Evolutionary conservation across 2,113 vertebrate genomes (phyloP).

Genomic region (Dipodomys ordii): DNA sequence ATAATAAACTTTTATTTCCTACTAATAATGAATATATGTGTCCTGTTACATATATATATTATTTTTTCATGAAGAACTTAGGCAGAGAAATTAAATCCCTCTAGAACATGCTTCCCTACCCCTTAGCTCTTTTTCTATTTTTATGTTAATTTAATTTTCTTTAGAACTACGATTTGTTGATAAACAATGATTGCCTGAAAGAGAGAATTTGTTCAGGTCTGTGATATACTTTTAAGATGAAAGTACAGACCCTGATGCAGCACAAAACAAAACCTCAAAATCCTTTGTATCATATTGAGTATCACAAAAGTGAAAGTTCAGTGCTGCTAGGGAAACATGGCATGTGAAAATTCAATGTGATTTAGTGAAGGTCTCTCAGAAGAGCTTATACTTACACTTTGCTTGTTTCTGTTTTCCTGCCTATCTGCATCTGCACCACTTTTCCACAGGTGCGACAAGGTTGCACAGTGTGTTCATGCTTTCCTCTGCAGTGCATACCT

Average conservation of each 20-base stretch:
- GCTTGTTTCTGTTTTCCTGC: neutral
- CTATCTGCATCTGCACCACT: neutral
- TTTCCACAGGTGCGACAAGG: neutral
- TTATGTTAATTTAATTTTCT: constrained; percentile 8
- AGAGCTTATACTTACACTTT: neutral
- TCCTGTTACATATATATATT: neutral
- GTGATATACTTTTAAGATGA: neutral
- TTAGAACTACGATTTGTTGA: neutral
- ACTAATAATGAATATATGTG: neutral
- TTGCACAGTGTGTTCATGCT: neutral
- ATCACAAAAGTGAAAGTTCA: neutral
- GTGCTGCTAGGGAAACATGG: neutral
- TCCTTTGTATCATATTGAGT: neutral
- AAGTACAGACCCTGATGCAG: neutral
- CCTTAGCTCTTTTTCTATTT: neutral
- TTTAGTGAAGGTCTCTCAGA: neutral
- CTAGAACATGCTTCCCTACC: neutral
- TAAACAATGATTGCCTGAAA: neutral
- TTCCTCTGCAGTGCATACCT: neutral
- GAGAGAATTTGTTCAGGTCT: neutral
- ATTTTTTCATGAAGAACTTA: neutral
- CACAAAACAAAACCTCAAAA: neutral
- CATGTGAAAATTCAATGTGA: neutral
- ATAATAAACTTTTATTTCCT: neutral
- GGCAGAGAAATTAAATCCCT: neutral